Evolutionary conservation across 1,140 invertebrate genomes (phyloP), one percentile per base, ranked within the genome.

Genomic region (Drosophila subobscura): DNA sequence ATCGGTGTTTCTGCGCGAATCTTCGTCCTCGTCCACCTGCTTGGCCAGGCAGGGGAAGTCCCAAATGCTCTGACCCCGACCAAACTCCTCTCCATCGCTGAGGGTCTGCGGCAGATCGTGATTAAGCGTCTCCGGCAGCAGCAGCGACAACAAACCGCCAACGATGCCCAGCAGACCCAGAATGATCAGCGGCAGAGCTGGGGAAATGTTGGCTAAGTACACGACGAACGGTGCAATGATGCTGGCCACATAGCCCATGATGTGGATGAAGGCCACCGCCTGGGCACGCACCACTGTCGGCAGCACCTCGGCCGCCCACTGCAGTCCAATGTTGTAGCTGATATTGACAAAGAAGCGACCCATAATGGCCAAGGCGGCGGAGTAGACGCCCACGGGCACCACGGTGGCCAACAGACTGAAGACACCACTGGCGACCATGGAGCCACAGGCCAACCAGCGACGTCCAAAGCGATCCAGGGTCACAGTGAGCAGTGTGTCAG

Each of bases 311-410:
- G 97, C 96, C 0, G 96, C 96, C 91, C 97, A 97, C 78, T 97
- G 97, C 1, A 97, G 92, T 0, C 96, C 96, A 65, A 97, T 97
- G 90, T 97, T 97, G 89, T 97, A 97, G 0, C 96, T 96, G 22
- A 97, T 97, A 77, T 97, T 97, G 3, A 97, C 95, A 59, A 95
- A 95, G 76, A 97, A 96, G 16, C 97, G 92, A 2, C 96, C 96
- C 52, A 96, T 92, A 66, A 97, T 96, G 5, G 96, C 96, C 42
- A 97, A 80, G 0, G 94, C 93, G 0, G 96, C 96, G 55, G 95
- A 94, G 10, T 94, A 94, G 20, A 94, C 93, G 56, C 95, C 96
- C 40, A 93, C 83, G 2, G 96, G 95, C 3, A 96, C 95, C 45
- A 93, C 92, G 2, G 94, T 94, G 29, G 96, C 96, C 61, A 96